Conservation (phyloP, 1,140 invertebrate species). For the Atta colombica region DNA sequence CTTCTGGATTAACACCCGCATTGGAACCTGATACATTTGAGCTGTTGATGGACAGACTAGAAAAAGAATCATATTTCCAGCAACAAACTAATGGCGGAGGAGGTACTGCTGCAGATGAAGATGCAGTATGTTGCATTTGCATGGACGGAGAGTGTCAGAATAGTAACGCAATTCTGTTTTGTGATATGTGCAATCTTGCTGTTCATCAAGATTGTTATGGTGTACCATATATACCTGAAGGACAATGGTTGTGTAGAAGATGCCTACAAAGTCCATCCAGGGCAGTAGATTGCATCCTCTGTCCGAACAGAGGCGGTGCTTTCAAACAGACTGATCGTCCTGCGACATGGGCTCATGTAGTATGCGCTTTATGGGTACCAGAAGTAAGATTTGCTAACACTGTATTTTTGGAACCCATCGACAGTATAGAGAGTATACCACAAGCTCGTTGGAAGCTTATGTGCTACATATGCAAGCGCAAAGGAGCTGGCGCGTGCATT, state of each 20-base stretch:
- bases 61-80: slow-evolving; percentile 99
- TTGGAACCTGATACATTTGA: slow-evolving; percentile 96
- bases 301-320: slow-evolving; percentile 99
- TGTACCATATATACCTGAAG: slow-evolving; percentile 99
- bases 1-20: slow-evolving; percentile 88
- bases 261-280: slow-evolving; percentile 98
- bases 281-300: slow-evolving; percentile 98
- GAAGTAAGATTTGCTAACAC: slow-evolving; percentile 98
- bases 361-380: slow-evolving; percentile 99
- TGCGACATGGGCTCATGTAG: slow-evolving; percentile 98
- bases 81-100: slow-evolving; percentile 89
- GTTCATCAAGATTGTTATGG: slow-evolving; percentile 99
- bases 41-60: slow-evolving; percentile 97
- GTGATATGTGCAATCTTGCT: slow-evolving; percentile 99
- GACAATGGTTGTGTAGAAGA: slow-evolving; percentile 98
- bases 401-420: slow-evolving; percentile 98
- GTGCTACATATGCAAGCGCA: slow-evolving; percentile 98
- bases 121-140: slow-evolving; percentile 99
- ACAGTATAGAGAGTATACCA: slow-evolving; percentile 98
- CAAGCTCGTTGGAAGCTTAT: slow-evolving; percentile 97
- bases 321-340: slow-evolving; percentile 98
- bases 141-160: slow-evolving; percentile 99
- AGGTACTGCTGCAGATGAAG: slow-evolving; percentile 95
- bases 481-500: slow-evolving; percentile 97
- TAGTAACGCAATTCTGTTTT: slow-evolving; percentile 96